A percentile compares a stretch with the other conserved stretches of the same genome.
Conservation (phyloP, 1,140 invertebrate species). For the Thalassaphorura encarpata region DNA sequence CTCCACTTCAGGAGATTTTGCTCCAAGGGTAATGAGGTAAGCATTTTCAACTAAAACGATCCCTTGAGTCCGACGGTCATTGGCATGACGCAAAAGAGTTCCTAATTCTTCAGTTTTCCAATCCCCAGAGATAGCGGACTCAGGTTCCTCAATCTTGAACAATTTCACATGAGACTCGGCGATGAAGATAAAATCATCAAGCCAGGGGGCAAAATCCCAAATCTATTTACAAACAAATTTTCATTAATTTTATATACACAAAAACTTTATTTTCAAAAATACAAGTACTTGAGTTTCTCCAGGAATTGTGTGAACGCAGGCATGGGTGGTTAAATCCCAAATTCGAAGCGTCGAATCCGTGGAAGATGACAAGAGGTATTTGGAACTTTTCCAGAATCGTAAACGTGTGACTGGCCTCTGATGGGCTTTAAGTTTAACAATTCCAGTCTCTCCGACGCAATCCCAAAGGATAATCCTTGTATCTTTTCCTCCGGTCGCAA, state of each 20-base stretch:
- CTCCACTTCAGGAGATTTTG: constrained; percentile 49
- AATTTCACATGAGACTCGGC: constrained; percentile 20
- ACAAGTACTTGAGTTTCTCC: constrained; percentile 34
- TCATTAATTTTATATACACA: background rate
- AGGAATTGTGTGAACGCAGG: constrained; percentile 85
- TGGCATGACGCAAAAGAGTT: constrained; percentile 13
- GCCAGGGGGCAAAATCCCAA: constrained; percentile 23
- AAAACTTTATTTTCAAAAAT: background rate
- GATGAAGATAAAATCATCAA: constrained; percentile 23
- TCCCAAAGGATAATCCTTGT: constrained; percentile 94
- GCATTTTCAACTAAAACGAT: constrained; percentile 12
- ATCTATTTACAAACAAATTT: constrained; percentile 11
- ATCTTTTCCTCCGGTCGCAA: constrained; percentile 83
- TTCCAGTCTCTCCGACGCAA: constrained; percentile 76
- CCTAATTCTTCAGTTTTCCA: constrained; percentile 23
- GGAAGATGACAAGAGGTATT: constrained; percentile 77
- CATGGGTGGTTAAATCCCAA: constrained; percentile 90
- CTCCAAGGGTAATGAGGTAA: constrained; percentile 12
- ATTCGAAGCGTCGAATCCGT: constrained; percentile 95
- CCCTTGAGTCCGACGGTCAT: constrained; percentile 8
- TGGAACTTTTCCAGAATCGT: constrained; percentile 57
- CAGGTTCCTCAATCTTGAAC: constrained; percentile 9
- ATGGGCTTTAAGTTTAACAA: constrained; percentile 82
- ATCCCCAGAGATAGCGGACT: background rate
- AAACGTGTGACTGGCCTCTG: constrained; percentile 83